Evolutionary conservation across 2,113 vertebrate species (phyloP).

Genomic region (Pseudopipra pipra): DNA sequence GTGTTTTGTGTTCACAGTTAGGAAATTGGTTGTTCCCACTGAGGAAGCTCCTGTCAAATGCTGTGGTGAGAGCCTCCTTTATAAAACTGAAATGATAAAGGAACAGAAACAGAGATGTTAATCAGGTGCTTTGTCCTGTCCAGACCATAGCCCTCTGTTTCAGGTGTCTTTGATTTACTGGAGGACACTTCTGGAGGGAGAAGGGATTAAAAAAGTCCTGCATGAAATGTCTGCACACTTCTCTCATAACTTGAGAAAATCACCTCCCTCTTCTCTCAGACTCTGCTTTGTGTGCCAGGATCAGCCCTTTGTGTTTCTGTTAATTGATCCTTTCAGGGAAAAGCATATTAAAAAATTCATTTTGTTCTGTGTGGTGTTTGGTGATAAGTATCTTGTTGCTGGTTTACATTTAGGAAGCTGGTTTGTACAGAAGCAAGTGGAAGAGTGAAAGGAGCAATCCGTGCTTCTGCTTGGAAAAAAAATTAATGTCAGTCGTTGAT

Average conservation of each 20-base stretch:
- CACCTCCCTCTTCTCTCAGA: background rate
- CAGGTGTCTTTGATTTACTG: background rate
- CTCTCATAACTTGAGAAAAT: background rate
- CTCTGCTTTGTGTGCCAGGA: background rate
- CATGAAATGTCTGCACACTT: fast-evolving
- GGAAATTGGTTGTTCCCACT: background rate
- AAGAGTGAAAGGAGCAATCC: background rate
- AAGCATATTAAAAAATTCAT: background rate
- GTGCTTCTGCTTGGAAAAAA: background rate
- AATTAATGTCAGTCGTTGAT: background rate
- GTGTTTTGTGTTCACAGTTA: background rate
- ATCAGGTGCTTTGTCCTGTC: background rate
- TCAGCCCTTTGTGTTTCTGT: fast-evolving
- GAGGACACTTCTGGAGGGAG: background rate
- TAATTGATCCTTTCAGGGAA: background rate
- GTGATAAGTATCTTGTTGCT: background rate
- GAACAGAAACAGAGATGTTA: background rate
- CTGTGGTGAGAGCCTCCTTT: background rate
- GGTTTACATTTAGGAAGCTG: background rate
- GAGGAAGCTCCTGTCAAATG: background rate
- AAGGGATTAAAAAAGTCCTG: background rate
- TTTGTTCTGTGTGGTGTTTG: background rate
- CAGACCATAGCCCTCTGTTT: background rate
- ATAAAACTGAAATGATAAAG: background rate
- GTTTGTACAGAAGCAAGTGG: background rate